Evolutionary conservation across 1,140 invertebrate species (phyloP).

Genomic region (Dinoponera quadriceps): DNA sequence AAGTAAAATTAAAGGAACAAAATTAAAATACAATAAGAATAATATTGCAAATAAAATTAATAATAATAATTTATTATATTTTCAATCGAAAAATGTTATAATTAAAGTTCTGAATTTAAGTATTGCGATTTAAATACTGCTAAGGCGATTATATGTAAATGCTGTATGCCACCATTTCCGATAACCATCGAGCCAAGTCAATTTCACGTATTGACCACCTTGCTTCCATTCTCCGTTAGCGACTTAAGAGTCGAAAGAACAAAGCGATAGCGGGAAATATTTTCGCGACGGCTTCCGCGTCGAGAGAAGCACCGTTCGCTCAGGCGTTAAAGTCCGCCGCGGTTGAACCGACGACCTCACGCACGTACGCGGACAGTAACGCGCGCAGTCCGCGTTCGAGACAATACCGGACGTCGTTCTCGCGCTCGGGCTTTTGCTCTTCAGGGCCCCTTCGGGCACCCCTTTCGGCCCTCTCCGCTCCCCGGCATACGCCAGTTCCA

Average conservation of each 20-base stretch:
- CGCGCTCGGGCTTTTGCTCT: constrained; percentile 2
- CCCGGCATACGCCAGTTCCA: constrained; percentile 66
- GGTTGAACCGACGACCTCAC: constrained; percentile 65
- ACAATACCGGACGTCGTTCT: constrained; percentile 62
- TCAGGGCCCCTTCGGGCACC: background rate
- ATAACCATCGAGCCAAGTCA: background rate
- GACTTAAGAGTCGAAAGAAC: constrained; percentile 3
- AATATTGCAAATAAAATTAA: too few species aligned
- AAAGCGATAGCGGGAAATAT: constrained; percentile 31
- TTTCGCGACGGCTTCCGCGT: constrained; percentile 33
- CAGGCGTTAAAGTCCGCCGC: constrained; percentile 55
- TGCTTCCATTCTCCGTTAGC: background rate
- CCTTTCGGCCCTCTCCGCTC: background rate
- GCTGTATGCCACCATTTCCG: background rate
- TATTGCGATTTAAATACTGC: background rate
- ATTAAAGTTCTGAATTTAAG: too few species aligned
- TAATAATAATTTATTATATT: too few species aligned
- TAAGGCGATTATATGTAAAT: background rate
- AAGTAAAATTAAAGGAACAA: too few species aligned
- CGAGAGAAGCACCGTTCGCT: constrained; percentile 22
- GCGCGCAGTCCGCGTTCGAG: constrained; percentile 28
- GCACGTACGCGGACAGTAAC: background rate
- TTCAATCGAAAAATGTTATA: too few species aligned
- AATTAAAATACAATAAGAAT: too few species aligned
- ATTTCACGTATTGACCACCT: background rate